Conservation (phyloP, 2,113 vertebrate genomes). For the Rhinoderma darwinii region DNA sequence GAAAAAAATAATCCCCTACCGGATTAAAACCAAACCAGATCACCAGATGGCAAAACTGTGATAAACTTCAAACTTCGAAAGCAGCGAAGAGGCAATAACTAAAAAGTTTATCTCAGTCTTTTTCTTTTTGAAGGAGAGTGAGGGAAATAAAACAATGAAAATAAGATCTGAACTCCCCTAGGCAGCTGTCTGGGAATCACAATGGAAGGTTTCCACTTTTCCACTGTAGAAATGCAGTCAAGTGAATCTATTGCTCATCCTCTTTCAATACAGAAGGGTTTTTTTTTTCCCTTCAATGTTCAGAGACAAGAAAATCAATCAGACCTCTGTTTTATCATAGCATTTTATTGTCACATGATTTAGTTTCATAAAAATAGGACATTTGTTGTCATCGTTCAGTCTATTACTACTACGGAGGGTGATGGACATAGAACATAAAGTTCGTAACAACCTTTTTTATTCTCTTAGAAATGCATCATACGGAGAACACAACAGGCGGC, state of each 20-base stretch:
- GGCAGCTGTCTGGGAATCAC: background rate
- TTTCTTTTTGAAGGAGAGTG: background rate
- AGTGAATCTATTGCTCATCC: slow-evolving; percentile 39
- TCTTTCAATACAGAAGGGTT: slow-evolving; percentile 9
- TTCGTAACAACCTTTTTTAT: background rate
- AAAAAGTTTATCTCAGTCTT: background rate
- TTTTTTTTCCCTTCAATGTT: slow-evolving; percentile 42
- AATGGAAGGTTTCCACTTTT: background rate
- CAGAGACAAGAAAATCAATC: slow-evolving; percentile 55
- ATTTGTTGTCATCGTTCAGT: slow-evolving; percentile 20
- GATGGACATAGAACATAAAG: slow-evolving; percentile 22
- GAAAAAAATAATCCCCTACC: background rate
- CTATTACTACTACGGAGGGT: slow-evolving; percentile 14
- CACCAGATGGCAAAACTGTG: background rate
- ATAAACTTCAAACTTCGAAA: background rate
- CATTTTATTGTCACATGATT: slow-evolving; percentile 50
- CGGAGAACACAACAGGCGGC: background rate
- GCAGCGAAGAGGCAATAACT: background rate
- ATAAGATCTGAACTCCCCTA: background rate
- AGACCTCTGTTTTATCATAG: slow-evolving; percentile 41
- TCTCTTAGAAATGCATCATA: background rate
- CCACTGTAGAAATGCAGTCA: slow-evolving; percentile 5
- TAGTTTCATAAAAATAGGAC: slow-evolving; percentile 40
- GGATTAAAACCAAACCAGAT: background rate
- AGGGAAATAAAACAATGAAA: slow-evolving; percentile 6